These are phyloP conservation scores for Nilaparvata lugens DNA, from an alignment of 1,140 invertebrate species.

Conservation along the genomic window DNA sequence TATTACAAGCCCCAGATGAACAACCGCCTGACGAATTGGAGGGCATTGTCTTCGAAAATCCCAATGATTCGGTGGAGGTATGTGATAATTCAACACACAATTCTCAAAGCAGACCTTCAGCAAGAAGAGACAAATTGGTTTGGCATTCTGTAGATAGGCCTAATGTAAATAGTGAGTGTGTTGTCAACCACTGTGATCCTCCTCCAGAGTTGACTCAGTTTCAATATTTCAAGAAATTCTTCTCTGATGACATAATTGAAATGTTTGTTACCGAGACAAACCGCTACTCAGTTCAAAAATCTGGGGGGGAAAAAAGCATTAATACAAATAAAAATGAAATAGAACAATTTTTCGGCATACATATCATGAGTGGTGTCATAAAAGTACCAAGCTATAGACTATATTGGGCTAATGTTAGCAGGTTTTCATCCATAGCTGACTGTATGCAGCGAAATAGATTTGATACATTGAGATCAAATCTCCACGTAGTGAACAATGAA, in stretches of 20 bases:
- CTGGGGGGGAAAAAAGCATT: background rate
- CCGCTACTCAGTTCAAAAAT: background rate
- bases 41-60: no score
- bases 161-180: background rate
- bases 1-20: no score
- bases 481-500: background rate
- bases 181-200: background rate
- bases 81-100: no score
- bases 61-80: no score
- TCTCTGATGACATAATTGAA: background rate
- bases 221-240: background rate
- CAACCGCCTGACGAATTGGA: no score
- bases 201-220: background rate
- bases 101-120: background rate
- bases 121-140: background rate
- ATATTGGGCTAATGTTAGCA: slow-evolving; percentile 24
- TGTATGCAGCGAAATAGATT: background rate
- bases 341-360: slow-evolving; percentile 23
- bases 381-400: slow-evolving; percentile 16
- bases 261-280: background rate
- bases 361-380: slow-evolving; percentile 21
- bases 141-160: background rate
- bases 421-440: background rate
- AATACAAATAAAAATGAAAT: background rate
- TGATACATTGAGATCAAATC: background rate